Evolutionary conservation across 2,113 vertebrate species (phyloP), one percentile per base, ranked within the genome.

Genomic region (Piliocolobus tephrosceles): DNA sequence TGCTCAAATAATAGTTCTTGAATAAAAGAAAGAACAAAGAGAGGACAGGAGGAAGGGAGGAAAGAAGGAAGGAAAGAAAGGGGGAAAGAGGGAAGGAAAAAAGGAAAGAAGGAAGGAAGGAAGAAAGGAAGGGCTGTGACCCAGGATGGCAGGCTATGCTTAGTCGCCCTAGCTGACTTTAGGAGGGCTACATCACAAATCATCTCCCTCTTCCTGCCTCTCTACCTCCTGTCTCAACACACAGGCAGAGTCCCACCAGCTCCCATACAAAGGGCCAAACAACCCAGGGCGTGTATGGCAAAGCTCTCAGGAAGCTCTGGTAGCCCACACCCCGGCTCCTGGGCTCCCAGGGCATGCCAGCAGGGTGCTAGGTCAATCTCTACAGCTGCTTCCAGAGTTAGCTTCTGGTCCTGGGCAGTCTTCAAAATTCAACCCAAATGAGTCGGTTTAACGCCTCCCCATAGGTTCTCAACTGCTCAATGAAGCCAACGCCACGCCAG

Each of bases 271-370:
- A 66, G 13, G 14, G 8, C 20, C 40, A n/a, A 43, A 55, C 32
- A 43, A n/a, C 6, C 20, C 58, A 57, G 40, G 27, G 5, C 3
- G 0, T 38, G 50, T 38, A 52, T 2, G 61, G 32, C 32, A 73
- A 83, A 83, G 38, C 16, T 22, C 80, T 27, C 12, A 47, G 32
- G 22, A 66, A 27, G 52, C 45, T 32, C 75, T 27, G 43, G 32
- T 47, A 40, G 20, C 35, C 27, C 20, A 2, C 0, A 5, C 6
- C 50, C 35, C 7, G 8, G 0, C 0, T 27, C 35, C 22, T 4
- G 66, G 43, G 17, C 14, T 38, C 38, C 72, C 5, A 52, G 52
- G 38, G 66, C 35, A 40, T 17, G 66, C 52, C 18, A 18, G 30
- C 25, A 8, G 22, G 3, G 27, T 5, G 20, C 35, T 25, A n/a